A percentile compares a stretch with the other conserved stretches of the same genome.
Evolutionary conservation across 30 jellyfish, hydroid and myxozoan species (phyloP).

Genomic region (Turritopsis rubra): DNA sequence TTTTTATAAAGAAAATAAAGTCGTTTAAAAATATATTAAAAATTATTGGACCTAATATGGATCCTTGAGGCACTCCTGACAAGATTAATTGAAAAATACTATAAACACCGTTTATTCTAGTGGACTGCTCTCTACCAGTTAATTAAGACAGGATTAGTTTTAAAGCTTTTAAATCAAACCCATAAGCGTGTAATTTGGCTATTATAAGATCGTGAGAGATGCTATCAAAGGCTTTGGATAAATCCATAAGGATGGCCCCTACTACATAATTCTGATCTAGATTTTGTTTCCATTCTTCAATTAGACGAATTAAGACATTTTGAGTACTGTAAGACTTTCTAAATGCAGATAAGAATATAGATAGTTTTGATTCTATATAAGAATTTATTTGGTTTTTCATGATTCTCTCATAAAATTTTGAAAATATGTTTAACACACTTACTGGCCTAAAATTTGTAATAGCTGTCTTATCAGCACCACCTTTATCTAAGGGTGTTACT

Average conservation of each 20-base stretch:
- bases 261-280: not conserved
- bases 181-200: slow-evolving; percentile 34
- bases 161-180: slow-evolving; percentile 10
- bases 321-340: slow-evolving; percentile 27
- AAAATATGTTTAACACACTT: slow-evolving; percentile 15
- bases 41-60: slow-evolving; percentile 39
- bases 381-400: too few species aligned
- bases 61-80: slow-evolving; percentile 48
- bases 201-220: slow-evolving; percentile 26
- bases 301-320: slow-evolving; percentile 3
- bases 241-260: slow-evolving; percentile 35
- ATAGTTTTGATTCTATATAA: slow-evolving; percentile 15
- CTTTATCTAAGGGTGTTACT: slow-evolving; percentile 33
- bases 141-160: not conserved
- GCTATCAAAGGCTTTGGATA: too few species aligned
- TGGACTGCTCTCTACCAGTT: slow-evolving; percentile 26
- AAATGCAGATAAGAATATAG: slow-evolving; percentile 26
- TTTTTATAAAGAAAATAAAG: slow-evolving; percentile 28
- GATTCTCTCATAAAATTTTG: slow-evolving; percentile 17
- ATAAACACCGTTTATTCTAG: slow-evolving; percentile 23
- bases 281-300: not conserved
- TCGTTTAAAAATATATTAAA: slow-evolving; percentile 30
- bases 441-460: slow-evolving; percentile 31
- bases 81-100: slow-evolving; percentile 33
- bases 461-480: slow-evolving; percentile 30